Evolutionary conservation across 2,113 vertebrate species (phyloP).

Genomic region (Mugil cephalus): DNA sequence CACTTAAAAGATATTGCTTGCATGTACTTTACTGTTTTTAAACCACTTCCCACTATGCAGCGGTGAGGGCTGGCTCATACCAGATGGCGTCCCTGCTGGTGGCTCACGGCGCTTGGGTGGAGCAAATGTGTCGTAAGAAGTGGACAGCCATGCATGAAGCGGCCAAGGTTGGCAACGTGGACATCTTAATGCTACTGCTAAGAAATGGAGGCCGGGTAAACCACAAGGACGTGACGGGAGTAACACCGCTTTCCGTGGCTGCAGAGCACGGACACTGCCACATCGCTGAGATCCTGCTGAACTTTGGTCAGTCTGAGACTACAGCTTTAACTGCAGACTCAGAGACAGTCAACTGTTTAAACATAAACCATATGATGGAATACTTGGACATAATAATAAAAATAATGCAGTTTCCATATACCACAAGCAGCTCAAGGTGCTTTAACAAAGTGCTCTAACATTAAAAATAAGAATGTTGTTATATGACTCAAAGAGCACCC

Average conservation of each 20-base stretch:
- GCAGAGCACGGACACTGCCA: slow-evolving; percentile 86
- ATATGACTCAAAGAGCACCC: too few relatives aligned
- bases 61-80: slow-evolving; percentile 79
- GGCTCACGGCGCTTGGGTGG: slow-evolving; percentile 81
- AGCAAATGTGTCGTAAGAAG: slow-evolving; percentile 82
- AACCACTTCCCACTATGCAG: slow-evolving; percentile 59
- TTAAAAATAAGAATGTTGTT: too few relatives aligned
- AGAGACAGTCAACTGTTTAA: too few relatives aligned
- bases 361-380: background rate
- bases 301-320: slow-evolving; percentile 79
- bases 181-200: slow-evolving; percentile 85
- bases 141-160: slow-evolving; percentile 91
- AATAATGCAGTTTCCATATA: too few relatives aligned
- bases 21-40: too few relatives aligned
- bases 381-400: too few relatives aligned
- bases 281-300: slow-evolving; percentile 88
- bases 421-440: too few relatives aligned
- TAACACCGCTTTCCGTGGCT: slow-evolving; percentile 85
- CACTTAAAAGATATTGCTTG: too few relatives aligned
- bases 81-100: slow-evolving; percentile 83
- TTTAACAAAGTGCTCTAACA: too few relatives aligned
- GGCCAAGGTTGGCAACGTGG: slow-evolving; percentile 82
- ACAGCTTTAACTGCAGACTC: background rate
- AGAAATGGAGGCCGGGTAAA: slow-evolving; percentile 83
- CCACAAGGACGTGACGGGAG: slow-evolving; percentile 83